phyloP scores from a whole-genome alignment of 2,888 invertebrate species.

The Sinohyriopsis cumingii region DNA sequence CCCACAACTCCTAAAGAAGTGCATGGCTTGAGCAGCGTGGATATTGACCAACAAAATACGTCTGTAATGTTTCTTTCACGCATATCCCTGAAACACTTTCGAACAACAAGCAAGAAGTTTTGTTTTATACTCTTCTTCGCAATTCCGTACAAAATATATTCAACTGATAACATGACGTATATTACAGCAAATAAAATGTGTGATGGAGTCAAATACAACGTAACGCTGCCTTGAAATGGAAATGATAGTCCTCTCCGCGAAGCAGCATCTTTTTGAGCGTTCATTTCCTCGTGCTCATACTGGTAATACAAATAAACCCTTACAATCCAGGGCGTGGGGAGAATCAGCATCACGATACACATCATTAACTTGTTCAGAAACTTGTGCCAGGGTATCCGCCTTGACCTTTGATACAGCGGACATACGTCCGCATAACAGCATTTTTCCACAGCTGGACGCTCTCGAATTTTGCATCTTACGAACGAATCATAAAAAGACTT shows the following conservation, averaged over 20 bases:
- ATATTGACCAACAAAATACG: constrained; percentile 44
- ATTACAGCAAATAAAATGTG: constrained; percentile 60
- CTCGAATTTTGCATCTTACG: constrained; percentile 57
- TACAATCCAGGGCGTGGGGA: constrained; percentile 55
- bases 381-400: constrained; percentile 41
- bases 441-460: constrained; percentile 41
- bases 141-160: constrained; percentile 48
- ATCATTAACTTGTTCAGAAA: constrained; percentile 45
- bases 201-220: constrained; percentile 59
- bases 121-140: constrained; percentile 38
- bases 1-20: constrained; percentile 57
- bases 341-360: constrained; percentile 36
- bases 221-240: constrained; percentile 54
- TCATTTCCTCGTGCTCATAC: constrained; percentile 54
- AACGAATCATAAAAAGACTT: constrained; percentile 51
- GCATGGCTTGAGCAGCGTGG: constrained; percentile 61
- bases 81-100: constrained; percentile 57
- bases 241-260: constrained; percentile 14
- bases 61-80: constrained; percentile 33
- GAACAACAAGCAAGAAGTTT: constrained; percentile 41
- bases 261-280: constrained; percentile 33
- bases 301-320: constrained; percentile 52
- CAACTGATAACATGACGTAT: constrained; percentile 55
- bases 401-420: constrained; percentile 14
- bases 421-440: constrained; percentile 52